A percentile compares a stretch with the other conserved stretches of the same genome.
phyloP scores from a whole-genome alignment of 2,888 invertebrate genomes.

The Ophion obscuratus region DNA sequence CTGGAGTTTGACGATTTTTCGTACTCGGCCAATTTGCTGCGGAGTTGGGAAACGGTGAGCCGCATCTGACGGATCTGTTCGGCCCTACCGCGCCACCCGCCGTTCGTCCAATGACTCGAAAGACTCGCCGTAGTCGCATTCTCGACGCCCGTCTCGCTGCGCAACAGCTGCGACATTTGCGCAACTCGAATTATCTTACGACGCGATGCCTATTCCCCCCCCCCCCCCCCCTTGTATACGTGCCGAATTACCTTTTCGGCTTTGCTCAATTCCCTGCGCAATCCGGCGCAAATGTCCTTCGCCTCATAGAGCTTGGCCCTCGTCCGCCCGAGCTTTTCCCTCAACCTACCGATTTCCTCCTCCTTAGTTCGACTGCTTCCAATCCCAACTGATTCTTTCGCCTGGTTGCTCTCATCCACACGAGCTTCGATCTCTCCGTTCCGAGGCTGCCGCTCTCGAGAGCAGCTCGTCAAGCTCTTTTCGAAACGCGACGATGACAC shows the following conservation, averaged over 20 bases:
- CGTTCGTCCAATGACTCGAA: conserved; percentile 84
- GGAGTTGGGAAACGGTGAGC: conserved; percentile 88
- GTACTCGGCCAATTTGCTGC: conserved; percentile 86
- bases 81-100: conserved; percentile 90
- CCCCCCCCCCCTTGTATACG: not conserved
- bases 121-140: conserved; percentile 88
- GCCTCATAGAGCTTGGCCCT: conserved; percentile 89
- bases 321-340: conserved; percentile 86
- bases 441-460: too few species aligned
- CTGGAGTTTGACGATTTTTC: conserved; percentile 64
- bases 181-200: too few species aligned
- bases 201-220: too few species aligned
- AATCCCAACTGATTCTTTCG: conserved; percentile 24
- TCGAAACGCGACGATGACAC: not conserved
- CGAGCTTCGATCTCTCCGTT: not conserved
- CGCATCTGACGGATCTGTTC: conserved; percentile 90
- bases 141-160: conserved; percentile 90
- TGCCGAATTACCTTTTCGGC: conserved; percentile 86
- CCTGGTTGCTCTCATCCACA: conserved; percentile 35
- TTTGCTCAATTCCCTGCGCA: conserved; percentile 90
- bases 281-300: conserved; percentile 88
- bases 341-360: conserved; percentile 86
- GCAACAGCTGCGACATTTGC: conserved; percentile 85
- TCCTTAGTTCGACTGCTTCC: conserved; percentile 74
- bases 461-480: not conserved